Evolutionary conservation across 23 tunicate species (phyloP).

Genomic region (Halocynthia aurantium): DNA sequence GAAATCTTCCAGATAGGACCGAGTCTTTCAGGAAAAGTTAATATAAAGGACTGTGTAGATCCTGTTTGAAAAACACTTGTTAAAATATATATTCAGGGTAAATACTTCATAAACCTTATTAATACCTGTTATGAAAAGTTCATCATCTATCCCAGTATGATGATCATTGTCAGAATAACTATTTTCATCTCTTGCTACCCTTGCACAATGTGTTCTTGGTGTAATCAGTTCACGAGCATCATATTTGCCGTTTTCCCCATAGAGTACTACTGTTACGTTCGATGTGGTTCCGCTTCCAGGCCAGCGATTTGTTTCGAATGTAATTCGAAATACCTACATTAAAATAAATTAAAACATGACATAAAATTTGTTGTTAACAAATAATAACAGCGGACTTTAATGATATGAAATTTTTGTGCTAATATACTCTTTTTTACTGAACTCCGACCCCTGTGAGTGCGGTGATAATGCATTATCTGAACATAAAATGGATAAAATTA

Average conservation of each 20-base stretch:
- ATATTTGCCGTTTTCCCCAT: slow-evolving; percentile 67
- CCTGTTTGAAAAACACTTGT: slow-evolving; percentile 18
- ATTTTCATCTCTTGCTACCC: slow-evolving; percentile 23
- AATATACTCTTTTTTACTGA: too few relatives aligned
- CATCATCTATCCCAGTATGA: slow-evolving; percentile 20
- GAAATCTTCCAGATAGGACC: slow-evolving; percentile 44
- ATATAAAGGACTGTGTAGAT: slow-evolving; percentile 60
- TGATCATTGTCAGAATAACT: slow-evolving; percentile 20
- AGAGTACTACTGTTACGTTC: slow-evolving; percentile 23
- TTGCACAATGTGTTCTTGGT: slow-evolving; percentile 34
- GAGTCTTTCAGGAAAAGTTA: slow-evolving; percentile 42
- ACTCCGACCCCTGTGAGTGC: too few relatives aligned
- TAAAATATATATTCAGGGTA: background rate
- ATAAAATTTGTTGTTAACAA: too few relatives aligned
- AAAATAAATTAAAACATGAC: too few relatives aligned
- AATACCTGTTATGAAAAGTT: slow-evolving; percentile 18
- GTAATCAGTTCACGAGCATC: slow-evolving; percentile 65
- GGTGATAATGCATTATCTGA: too few relatives aligned
- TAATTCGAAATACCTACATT: slow-evolving; percentile 52
- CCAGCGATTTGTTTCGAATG: slow-evolving; percentile 79
- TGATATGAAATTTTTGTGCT: too few relatives aligned
- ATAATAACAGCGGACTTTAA: too few relatives aligned
- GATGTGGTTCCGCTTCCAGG: slow-evolving; percentile 92
- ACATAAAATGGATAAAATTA: too few relatives aligned
- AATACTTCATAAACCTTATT: background rate